phyloP scores from a whole-genome alignment of 1,140 invertebrate genomes.

The Philotrypesis tridentata region DNA sequence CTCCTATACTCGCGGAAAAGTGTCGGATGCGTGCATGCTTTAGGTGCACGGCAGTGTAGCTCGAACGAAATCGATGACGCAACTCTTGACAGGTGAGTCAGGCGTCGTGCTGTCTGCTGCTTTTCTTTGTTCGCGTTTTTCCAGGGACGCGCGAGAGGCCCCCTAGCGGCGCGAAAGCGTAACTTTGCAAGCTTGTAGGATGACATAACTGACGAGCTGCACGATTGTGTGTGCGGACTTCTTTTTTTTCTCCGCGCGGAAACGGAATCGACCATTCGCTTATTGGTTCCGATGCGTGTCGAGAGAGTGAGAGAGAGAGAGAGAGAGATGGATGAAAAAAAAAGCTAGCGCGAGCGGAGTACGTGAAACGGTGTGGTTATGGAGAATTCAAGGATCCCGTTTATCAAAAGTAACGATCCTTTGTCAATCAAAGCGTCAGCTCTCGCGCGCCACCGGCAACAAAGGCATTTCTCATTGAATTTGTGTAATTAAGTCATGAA shows the following conservation, averaged over 20 bases:
- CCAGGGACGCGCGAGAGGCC: background rate
- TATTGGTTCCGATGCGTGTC: background rate
- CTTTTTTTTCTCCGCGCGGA: background rate
- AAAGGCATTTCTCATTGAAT: background rate
- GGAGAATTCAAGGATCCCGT: too few relatives aligned
- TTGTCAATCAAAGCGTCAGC: background rate
- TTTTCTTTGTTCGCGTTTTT: slow-evolving; percentile 10
- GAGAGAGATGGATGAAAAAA: too few relatives aligned
- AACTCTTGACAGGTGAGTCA: background rate
- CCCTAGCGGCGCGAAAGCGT: background rate
- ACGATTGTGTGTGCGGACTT: too few relatives aligned
- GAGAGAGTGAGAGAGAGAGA: too few relatives aligned
- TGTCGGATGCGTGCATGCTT: background rate
- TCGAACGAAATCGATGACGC: background rate
- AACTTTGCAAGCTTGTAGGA: background rate
- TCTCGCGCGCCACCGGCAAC: too few relatives aligned
- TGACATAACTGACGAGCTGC: background rate
- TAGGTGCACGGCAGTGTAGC: too few relatives aligned
- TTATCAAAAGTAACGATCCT: background rate
- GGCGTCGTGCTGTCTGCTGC: background rate
- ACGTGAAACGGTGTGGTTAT: too few relatives aligned
- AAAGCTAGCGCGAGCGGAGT: too few relatives aligned
- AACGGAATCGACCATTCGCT: background rate
- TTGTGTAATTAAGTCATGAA: background rate
- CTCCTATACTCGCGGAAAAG: background rate